These are phyloP conservation scores for Apeltes quadracus DNA, from an alignment of 2,113 vertebrate species.

Conservation along the genomic window DNA sequence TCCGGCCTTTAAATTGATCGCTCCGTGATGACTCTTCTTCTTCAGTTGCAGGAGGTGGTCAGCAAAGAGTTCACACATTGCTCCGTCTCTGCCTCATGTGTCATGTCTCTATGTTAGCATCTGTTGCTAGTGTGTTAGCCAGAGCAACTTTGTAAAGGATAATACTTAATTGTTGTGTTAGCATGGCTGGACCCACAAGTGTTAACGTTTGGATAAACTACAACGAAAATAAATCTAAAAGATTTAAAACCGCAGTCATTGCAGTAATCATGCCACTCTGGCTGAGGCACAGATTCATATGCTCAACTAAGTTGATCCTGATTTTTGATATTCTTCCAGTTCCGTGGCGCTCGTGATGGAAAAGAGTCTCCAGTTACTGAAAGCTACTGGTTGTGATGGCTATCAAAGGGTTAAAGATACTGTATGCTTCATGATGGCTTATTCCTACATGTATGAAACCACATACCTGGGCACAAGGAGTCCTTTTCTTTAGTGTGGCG, in stretches of 20 bases:
- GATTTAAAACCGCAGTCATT: neutral
- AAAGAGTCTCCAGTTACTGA: conserved; percentile 28
- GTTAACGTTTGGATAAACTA: neutral
- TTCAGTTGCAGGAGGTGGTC: neutral
- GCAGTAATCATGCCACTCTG: neutral
- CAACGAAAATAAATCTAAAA: conserved; percentile 4
- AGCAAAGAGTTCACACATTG: neutral
- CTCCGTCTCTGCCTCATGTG: neutral
- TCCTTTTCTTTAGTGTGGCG: conserved; percentile 4
- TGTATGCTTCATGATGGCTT: conserved; percentile 13
- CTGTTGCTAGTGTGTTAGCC: neutral
- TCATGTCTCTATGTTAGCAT: neutral
- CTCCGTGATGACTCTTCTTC: neutral
- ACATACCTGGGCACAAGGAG: conserved; percentile 38
- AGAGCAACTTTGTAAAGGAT: neutral
- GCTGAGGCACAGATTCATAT: neutral
- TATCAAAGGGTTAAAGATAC: conserved; percentile 28
- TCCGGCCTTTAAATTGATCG: neutral
- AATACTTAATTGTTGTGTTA: neutral
- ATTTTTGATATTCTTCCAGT: neutral
- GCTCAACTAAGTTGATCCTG: neutral
- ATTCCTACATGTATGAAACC: conserved; percentile 29
- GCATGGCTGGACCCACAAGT: neutral
- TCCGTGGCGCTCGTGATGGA: conserved; percentile 40
- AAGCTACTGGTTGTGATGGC: conserved; percentile 22